Percentiles rank a stretch among this genome's conserved stretches.
phyloP scores from a whole-genome alignment of 2,888 invertebrate species.

The Neuroscelio doddi region DNA sequence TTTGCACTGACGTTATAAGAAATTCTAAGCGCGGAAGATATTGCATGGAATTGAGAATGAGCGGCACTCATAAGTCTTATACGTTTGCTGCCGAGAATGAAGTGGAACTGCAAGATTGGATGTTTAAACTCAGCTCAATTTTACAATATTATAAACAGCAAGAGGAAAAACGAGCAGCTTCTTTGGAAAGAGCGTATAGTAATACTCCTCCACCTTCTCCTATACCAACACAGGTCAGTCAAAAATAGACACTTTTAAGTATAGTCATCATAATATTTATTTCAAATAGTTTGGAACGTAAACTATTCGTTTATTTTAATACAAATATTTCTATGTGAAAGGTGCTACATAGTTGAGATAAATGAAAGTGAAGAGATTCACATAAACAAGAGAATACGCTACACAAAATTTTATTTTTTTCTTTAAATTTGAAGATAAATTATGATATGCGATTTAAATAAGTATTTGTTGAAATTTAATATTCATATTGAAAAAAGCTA shows the following conservation, averaged over 20 bases:
- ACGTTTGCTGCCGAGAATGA: conserved; percentile 91
- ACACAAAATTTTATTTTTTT: background rate
- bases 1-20: conserved; percentile 91
- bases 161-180: conserved; percentile 83
- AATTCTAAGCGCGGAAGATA: conserved; percentile 88
- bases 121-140: conserved; percentile 86
- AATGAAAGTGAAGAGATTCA: too few relatives aligned
- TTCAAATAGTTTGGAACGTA: too few relatives aligned
- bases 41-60: conserved; percentile 92
- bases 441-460: too few relatives aligned
- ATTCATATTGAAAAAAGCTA: too few relatives aligned
- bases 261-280: background rate
- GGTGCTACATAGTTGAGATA: too few relatives aligned
- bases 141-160: conserved; percentile 87
- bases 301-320: too few relatives aligned
- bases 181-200: conserved; percentile 76
- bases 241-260: conserved; percentile 9
- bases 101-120: conserved; percentile 87
- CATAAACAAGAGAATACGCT: too few relatives aligned
- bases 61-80: conserved; percentile 88
- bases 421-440: background rate
- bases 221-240: conserved; percentile 74
- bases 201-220: conserved; percentile 78
- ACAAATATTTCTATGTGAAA: too few relatives aligned
- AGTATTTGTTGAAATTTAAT: too few relatives aligned